Base-by-base conservation (phyloP, 2,888 invertebrate genomes). In the Clostera curtula region DNA sequence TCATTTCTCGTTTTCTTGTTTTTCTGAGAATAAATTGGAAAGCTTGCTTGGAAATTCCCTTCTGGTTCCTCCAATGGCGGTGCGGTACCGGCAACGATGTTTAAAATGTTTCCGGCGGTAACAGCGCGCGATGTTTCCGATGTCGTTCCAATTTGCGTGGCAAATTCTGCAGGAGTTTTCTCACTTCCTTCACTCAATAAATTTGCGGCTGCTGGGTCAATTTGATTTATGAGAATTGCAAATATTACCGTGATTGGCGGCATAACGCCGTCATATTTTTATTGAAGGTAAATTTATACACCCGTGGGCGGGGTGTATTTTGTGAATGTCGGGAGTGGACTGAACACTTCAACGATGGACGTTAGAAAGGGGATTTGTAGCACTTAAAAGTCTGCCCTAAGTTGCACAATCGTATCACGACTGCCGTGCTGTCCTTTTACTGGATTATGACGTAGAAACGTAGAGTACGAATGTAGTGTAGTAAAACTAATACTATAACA, bases 321-420 rank as follows among this genome's bases (percentile, higher is more conserved):
- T 53, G 51, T 54, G 56, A 42, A 43, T 44, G 50, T 40, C 39
- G 46, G 49, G 53, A 47, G 68, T 65, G 66, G 65, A 64, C 51
- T 42, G 44, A 37, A 29, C 31, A 4, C 24, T 31, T 34, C 43
- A 56, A 55, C 48, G 54, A 34, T 54, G 62, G 59, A 53, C 64
- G 56, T 56, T 64, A 65, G 48, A 56, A 57, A 58, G 65, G 57
- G 82, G 80, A 82, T 82, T 82, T 80, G 73, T 76, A 69, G 82
- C 82, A 82, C 82, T 82, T 83, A 69, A 65, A 50, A 63, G 82
- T 80, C 82, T 82, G 80, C 82, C 70, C 67, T 55, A 61, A 62
- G 66, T 69, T 61, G 61, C 58, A 71, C 69, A 74, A 69, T 69
- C 64, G 71, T 75, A 72, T 73, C 71, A 70, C 60, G 61, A 52